Evolutionary conservation across 30 jellyfish, hydroid and myxozoan genomes (phyloP).

Genomic region (Rhopilema esculentum): DNA sequence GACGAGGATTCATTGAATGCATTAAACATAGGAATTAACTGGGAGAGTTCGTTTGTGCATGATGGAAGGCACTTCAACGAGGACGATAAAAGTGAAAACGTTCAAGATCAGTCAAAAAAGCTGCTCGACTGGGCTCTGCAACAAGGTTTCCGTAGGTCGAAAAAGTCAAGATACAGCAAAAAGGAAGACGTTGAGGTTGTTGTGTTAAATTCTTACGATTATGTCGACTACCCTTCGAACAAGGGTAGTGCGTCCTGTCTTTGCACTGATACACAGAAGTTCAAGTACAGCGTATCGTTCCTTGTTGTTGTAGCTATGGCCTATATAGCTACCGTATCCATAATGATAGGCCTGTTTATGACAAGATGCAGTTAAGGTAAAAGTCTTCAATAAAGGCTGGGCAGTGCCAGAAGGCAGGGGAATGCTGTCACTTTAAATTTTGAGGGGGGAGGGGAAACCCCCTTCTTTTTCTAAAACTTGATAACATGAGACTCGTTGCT

Average conservation of each 20-base stretch:
- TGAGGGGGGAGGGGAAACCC: too few relatives aligned
- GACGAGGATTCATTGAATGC: neutral
- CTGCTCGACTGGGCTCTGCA: conserved; percentile 10
- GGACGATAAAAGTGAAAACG: neutral
- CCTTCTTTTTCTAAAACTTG: too few relatives aligned
- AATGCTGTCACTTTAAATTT: too few relatives aligned
- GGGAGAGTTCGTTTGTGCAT: neutral
- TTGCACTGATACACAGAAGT: neutral
- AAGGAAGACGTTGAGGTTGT: neutral
- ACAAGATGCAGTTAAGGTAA: neutral
- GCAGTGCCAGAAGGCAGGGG: neutral
- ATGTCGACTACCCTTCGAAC: neutral
- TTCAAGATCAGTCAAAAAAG: neutral
- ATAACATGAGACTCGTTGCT: too few relatives aligned
- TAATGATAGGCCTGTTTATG: neutral
- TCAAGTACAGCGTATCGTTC: neutral
- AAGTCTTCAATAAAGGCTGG: neutral
- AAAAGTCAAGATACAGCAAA: neutral
- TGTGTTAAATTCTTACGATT: neutral
- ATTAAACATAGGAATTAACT: neutral
- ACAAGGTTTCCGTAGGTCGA: neutral
- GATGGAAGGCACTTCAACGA: neutral
- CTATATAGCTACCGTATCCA: neutral
- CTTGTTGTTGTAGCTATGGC: neutral
- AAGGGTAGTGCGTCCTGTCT: neutral